Evolutionary conservation across 2,113 vertebrate species (phyloP).

Genomic region (Gambusia affinis): DNA sequence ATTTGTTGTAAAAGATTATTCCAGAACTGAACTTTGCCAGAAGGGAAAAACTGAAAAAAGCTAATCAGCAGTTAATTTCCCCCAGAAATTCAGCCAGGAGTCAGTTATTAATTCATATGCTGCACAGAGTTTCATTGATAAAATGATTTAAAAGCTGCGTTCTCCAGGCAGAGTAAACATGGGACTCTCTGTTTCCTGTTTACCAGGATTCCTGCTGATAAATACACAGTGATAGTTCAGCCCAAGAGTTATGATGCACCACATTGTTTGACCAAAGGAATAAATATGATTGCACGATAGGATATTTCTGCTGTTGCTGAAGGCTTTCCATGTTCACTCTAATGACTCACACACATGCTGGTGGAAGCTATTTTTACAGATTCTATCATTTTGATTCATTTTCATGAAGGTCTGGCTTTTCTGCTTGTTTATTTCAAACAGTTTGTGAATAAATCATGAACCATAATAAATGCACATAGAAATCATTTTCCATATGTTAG

Average conservation of each 20-base stretch:
- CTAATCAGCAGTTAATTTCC: neutral
- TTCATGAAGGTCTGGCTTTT: neutral
- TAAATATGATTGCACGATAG: constrained; percentile 35
- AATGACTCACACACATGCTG: constrained; percentile 34
- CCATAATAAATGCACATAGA: neutral
- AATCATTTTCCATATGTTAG: no score
- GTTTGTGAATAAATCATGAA: neutral
- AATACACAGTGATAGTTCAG: constrained; percentile 36
- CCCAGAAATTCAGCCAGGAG: neutral
- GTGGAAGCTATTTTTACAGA: constrained; percentile 8
- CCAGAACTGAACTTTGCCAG: neutral
- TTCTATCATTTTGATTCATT: neutral
- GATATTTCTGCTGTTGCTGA: constrained; percentile 28
- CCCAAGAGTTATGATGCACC: constrained; percentile 33
- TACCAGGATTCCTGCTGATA: constrained; percentile 24
- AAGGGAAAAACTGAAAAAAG: constrained; percentile 7
- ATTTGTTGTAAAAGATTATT: neutral
- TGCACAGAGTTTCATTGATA: constrained; percentile 38
- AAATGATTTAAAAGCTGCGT: constrained; percentile 59
- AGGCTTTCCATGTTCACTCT: constrained; percentile 53
- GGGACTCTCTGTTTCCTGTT: constrained; percentile 16
- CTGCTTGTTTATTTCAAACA: neutral
- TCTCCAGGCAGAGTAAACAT: constrained; percentile 46
- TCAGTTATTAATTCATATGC: constrained; percentile 27
- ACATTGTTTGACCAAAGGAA: constrained; percentile 41